Conservation (phyloP, 2,888 invertebrate species). For the Macrosoma leucophasiata region DNA sequence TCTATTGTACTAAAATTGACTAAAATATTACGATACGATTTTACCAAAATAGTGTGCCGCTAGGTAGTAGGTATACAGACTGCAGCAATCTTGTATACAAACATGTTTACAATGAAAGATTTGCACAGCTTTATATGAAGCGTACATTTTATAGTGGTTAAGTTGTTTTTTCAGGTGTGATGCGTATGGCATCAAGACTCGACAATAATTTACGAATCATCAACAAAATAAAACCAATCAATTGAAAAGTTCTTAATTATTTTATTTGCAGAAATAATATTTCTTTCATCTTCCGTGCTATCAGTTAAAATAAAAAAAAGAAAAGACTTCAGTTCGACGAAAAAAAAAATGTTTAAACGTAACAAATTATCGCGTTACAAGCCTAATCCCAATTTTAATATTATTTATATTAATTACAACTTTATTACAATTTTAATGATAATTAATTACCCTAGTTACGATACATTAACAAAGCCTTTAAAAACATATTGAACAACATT, state of each 20-base stretch:
- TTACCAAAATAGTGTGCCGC: too few species aligned
- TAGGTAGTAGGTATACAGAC: too few species aligned
- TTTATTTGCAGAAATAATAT: conserved; percentile 67
- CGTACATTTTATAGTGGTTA: too few species aligned
- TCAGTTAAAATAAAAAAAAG: conserved; percentile 47
- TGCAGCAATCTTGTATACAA: too few species aligned
- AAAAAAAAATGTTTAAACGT: conserved; percentile 53
- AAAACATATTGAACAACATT: conserved; percentile 55
- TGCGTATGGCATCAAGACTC: too few species aligned
- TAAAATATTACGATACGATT: too few species aligned
- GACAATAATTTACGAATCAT: too few species aligned
- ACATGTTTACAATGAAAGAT: too few species aligned
- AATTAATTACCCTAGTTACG: conserved; percentile 49
- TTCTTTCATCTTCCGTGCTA: conserved; percentile 46
- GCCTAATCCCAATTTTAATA: conserved; percentile 60
- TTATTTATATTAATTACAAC: conserved; percentile 57
- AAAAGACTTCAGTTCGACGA: conserved; percentile 40
- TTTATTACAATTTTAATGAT: conserved; percentile 65
- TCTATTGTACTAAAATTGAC: too few species aligned
- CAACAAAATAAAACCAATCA: conserved; percentile 41
- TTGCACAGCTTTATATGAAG: too few species aligned
- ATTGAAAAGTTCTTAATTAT: conserved; percentile 62
- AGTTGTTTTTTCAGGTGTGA: too few species aligned
- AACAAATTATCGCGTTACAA: conserved; percentile 62
- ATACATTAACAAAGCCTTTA: conserved; percentile 51